These are phyloP conservation scores for Manis crassicaudata DNA, from an alignment of 2,797 vertebrate species.

Conservation along the genomic window DNA sequence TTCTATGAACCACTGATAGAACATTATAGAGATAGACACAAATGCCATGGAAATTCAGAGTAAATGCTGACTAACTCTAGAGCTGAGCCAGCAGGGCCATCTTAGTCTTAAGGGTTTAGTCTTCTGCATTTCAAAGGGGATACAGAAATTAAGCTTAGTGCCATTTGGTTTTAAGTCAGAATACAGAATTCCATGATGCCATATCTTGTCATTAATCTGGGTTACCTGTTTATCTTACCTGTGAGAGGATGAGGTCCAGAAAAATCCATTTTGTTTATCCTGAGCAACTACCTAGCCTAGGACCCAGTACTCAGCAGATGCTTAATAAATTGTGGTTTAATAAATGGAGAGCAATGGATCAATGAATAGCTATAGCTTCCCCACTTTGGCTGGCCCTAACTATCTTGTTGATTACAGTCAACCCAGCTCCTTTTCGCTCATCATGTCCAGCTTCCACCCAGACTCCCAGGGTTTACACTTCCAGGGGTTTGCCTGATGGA, in stretches of 20 bases:
- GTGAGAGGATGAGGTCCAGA: not conserved
- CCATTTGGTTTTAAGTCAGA: slow-evolving; percentile 27
- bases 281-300: not conserved
- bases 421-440: not conserved
- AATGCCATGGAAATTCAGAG: not conserved
- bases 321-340: not conserved
- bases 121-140: not conserved
- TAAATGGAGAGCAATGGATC: not conserved
- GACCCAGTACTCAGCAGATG: not conserved
- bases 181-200: not conserved
- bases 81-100: not conserved
- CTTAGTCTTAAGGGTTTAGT: not conserved
- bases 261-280: slow-evolving; percentile 31
- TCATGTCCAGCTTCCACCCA: not conserved
- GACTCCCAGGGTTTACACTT: not conserved
- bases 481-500: not conserved
- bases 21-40: not conserved
- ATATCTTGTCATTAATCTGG: not conserved
- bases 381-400: not conserved
- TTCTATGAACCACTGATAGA: not conserved
- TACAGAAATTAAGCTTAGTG: not conserved
- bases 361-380: not conserved
- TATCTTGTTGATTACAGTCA: not conserved
- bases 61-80: not conserved
- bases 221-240: not conserved